Evolutionary conservation across 2,113 vertebrate species (phyloP).

Genomic region (Microcebus jonahi): DNA sequence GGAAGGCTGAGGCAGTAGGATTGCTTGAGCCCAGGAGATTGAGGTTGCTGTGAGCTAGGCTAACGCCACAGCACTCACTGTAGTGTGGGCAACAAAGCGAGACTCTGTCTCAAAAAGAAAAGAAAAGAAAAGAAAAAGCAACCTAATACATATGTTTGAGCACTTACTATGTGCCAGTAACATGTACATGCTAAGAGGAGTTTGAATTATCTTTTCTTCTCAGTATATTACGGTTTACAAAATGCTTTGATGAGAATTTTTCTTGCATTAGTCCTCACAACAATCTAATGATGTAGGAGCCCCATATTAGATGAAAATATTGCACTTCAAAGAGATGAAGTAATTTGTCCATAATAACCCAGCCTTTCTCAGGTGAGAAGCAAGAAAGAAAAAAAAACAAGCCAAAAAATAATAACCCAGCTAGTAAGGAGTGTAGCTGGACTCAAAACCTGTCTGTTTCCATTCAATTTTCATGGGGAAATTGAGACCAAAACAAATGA

Average conservation of each 20-base stretch:
- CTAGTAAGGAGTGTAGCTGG: not conserved
- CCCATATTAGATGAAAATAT: not conserved
- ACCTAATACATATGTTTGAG: not conserved
- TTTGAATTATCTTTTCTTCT: not conserved
- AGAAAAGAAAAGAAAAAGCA: not conserved
- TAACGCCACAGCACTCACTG: no score
- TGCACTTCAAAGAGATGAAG: not conserved
- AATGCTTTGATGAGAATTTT: not conserved
- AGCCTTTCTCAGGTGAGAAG: no score
- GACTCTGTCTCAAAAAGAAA: no score
- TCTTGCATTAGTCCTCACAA: not conserved
- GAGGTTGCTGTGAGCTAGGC: no score
- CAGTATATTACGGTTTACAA: not conserved
- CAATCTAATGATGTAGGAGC: not conserved
- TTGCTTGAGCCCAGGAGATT: no score
- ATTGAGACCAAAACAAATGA: not conserved
- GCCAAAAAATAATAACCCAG: no score
- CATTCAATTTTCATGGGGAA: no score
- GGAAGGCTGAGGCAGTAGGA: no score
- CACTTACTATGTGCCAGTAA: not conserved
- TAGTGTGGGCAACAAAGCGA: no score
- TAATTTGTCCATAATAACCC: not conserved
- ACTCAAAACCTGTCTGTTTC: not conserved
- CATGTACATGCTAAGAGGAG: not conserved
- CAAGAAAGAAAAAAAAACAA: no score